Conservation (phyloP, 1,140 invertebrate genomes). For the Halotydeus destructor region DNA sequence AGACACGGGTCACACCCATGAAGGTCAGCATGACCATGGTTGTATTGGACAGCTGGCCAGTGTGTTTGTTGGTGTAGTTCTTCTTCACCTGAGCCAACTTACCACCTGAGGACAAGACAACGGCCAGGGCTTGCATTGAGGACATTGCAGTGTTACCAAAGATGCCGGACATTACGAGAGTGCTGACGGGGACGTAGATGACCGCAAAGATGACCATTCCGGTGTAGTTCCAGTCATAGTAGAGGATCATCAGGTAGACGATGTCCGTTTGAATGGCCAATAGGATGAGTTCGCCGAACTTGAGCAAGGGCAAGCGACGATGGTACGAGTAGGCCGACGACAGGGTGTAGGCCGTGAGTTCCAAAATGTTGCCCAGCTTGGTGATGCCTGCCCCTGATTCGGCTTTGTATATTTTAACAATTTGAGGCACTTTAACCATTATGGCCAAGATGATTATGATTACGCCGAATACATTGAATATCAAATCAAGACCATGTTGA, state of each 20-base stretch:
- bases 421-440: conserved; percentile 79
- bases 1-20: conserved; percentile 84
- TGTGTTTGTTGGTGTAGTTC: conserved; percentile 71
- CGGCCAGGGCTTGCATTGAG: conserved; percentile 63
- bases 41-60: conserved; percentile 77
- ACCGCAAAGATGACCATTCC: no score
- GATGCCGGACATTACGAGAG: no score
- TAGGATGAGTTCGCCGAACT: conserved; percentile 79
- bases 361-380: conserved; percentile 51
- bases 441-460: conserved; percentile 69
- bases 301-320: conserved; percentile 72
- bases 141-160: conserved; percentile 59
- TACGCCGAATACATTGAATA: no score
- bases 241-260: conserved; percentile 56
- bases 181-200: no score
- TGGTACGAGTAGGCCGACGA: conserved; percentile 63
- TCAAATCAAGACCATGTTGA: no score
- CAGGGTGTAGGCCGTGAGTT: conserved; percentile 64
- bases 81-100: conserved; percentile 72
- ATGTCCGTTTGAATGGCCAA: conserved; percentile 63
- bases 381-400: conserved; percentile 73
- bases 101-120: no score
- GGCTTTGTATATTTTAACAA: conserved; percentile 58
- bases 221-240: conserved; percentile 36
- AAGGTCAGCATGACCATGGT: conserved; percentile 65